Evolutionary conservation across 2,888 invertebrate genomes (phyloP).

Genomic region (Oscheius sp.): DNA sequence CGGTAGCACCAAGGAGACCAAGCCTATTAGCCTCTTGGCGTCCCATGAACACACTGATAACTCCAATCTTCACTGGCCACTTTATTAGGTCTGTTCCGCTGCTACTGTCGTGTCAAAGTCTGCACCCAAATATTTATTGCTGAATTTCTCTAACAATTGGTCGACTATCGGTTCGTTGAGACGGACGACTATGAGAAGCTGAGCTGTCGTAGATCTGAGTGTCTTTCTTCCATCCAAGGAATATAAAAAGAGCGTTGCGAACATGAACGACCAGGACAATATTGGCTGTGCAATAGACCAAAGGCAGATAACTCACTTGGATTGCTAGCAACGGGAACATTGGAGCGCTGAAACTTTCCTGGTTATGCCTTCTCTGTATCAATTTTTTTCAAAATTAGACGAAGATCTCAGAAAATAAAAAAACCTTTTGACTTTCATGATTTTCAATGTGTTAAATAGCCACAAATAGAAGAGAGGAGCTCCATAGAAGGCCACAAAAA

Average conservation of each 20-base stretch:
- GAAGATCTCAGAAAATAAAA: too few species aligned
- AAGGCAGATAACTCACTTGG: background rate
- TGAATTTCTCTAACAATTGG: too few species aligned
- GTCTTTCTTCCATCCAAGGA: too few species aligned
- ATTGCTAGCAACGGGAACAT: background rate
- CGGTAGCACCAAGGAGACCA: constrained; percentile 39
- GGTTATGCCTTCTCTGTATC: too few species aligned
- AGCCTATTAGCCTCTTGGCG: constrained; percentile 44
- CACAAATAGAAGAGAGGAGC: background rate
- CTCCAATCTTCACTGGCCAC: background rate
- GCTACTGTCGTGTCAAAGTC: too few species aligned
- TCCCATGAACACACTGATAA: too few species aligned
- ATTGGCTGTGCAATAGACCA: background rate
- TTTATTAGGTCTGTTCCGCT: background rate
- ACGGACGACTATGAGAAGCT: too few species aligned
- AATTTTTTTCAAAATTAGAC: too few species aligned
- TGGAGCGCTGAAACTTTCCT: background rate
- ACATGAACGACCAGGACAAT: background rate
- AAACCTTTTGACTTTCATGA: too few species aligned
- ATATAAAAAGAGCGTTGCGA: background rate
- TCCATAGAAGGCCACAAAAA: background rate
- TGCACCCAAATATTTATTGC: too few species aligned
- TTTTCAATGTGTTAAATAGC: background rate
- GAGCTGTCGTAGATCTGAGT: too few species aligned
- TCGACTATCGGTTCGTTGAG: too few species aligned